phyloP scores from a whole-genome alignment of 1,140 invertebrate genomes.

The Hirudo medicinalis region DNA sequence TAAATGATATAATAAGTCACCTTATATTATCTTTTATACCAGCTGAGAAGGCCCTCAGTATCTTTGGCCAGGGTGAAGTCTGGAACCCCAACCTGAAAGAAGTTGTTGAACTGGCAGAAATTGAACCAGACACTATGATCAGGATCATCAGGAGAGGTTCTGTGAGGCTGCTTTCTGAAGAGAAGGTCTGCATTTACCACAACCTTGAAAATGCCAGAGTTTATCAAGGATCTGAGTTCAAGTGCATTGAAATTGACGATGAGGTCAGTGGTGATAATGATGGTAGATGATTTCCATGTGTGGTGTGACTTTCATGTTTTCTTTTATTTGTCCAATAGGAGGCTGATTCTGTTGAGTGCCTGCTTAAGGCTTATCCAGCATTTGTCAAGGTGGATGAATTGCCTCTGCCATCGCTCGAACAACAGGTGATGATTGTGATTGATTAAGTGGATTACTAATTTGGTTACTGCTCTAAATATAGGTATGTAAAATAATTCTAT shows the following conservation, averaged over 20 bases:
- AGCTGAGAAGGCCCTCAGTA: slow-evolving; percentile 53
- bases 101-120: slow-evolving; percentile 51
- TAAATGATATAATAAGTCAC: background rate
- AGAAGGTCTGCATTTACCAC: slow-evolving; percentile 58
- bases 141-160: slow-evolving; percentile 57
- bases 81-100: slow-evolving; percentile 45
- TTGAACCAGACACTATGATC: slow-evolving; percentile 55
- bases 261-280: slow-evolving; percentile 31
- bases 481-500: background rate
- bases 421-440: slow-evolving; percentile 45
- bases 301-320: background rate
- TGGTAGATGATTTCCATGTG: background rate
- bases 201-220: slow-evolving; percentile 65
- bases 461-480: background rate
- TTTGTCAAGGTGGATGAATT: slow-evolving; percentile 59
- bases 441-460: background rate
- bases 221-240: slow-evolving; percentile 65
- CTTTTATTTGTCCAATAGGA: slow-evolving; percentile 33
- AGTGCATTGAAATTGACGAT: slow-evolving; percentile 59
- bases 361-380: slow-evolving; percentile 61
- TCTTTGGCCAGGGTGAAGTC: slow-evolving; percentile 54
- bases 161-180: slow-evolving; percentile 57
- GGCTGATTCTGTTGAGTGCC: slow-evolving; percentile 53
- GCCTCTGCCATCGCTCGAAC: slow-evolving; percentile 50
- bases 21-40: slow-evolving; percentile 19